A percentile compares a stretch with the other conserved stretches of the same genome.
Evolutionary conservation across 2,113 vertebrate genomes (phyloP).

Genomic region (Dipodomys merriami): DNA sequence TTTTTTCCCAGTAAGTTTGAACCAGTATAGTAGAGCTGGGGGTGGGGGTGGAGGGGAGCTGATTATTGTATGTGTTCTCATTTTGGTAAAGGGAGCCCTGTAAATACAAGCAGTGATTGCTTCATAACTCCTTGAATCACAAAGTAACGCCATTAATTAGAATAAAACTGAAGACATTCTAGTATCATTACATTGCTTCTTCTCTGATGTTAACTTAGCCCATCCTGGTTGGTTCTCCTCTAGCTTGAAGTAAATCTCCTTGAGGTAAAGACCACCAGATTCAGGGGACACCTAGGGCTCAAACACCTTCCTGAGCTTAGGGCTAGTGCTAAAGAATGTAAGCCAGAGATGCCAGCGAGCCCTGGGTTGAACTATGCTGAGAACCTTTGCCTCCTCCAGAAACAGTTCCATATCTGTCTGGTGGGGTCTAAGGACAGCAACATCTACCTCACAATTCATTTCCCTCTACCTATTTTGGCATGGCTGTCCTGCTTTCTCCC

Average conservation of each 20-base stretch:
- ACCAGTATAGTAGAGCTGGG: fast-evolving
- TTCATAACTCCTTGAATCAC: no score
- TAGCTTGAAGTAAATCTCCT: no score
- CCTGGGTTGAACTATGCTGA: background rate
- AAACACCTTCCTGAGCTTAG: background rate
- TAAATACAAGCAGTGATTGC: no score
- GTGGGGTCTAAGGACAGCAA: background rate
- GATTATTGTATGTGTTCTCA: no score
- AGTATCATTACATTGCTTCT: background rate
- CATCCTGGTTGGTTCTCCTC: no score
- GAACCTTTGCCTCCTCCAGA: background rate
- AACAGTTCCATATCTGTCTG: background rate
- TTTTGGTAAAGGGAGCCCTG: no score
- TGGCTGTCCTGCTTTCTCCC: background rate
- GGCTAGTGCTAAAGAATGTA: background rate
- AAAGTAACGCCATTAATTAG: no score
- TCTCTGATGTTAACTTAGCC: background rate
- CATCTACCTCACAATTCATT: background rate
- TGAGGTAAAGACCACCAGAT: background rate
- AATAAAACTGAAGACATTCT: background rate
- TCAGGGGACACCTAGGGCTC: background rate
- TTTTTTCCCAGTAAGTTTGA: background rate
- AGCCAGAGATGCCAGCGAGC: background rate
- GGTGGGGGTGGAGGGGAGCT: no score
- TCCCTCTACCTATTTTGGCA: background rate